Conservation (phyloP, 2,113 vertebrate species). For the Calypte anna region DNA sequence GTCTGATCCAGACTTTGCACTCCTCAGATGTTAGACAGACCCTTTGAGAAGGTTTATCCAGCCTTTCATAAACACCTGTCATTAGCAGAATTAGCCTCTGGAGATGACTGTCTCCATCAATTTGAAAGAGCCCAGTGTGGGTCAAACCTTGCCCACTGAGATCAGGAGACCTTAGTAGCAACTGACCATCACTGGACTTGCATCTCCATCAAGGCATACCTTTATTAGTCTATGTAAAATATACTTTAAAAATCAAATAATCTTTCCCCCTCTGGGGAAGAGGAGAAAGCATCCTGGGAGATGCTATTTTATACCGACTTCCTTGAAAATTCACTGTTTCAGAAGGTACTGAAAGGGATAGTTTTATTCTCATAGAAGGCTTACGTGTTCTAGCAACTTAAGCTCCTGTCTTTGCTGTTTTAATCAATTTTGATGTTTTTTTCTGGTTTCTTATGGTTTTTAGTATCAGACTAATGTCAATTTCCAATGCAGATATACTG, state of each 20-base stretch:
- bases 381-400: rapidly evolving
- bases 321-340: background rate
- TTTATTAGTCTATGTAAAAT: background rate
- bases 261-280: background rate
- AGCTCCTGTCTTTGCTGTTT: background rate
- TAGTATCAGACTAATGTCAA: background rate
- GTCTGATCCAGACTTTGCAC: background rate
- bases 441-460: background rate
- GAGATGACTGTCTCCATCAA: background rate
- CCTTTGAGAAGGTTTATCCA: background rate
- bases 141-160: background rate
- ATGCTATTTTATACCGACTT: background rate
- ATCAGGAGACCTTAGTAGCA: background rate
- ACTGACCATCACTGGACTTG: background rate
- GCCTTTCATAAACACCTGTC: background rate
- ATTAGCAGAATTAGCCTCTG: background rate
- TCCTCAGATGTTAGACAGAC: background rate
- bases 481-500: background rate
- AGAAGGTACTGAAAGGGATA: background rate
- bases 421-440: background rate
- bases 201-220: background rate
- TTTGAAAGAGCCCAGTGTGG: no score
- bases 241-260: background rate
- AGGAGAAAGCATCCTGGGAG: no score
- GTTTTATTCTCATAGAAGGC: background rate